Base-by-base conservation (phyloP, 2,888 invertebrate genomes). In the Dynastes tityus region DNA sequence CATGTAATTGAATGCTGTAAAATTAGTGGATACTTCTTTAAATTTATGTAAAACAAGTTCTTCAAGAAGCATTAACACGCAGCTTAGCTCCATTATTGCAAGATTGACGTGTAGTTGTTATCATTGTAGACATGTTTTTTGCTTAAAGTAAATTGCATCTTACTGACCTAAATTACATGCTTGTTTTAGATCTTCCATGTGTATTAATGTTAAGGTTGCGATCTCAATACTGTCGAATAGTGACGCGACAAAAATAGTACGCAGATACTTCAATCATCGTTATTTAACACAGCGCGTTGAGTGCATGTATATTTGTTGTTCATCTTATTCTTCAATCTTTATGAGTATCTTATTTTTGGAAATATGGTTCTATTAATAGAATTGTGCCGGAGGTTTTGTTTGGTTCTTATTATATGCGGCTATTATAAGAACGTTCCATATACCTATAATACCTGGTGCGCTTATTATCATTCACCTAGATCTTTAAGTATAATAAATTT, bases 131-230 rank as follows among this genome's bases (percentile, higher is more conserved):
- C 45, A 45, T 45, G 13, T 16, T 9, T 53, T n/a, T 55, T 55
- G 22, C 22, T 29, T 27, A 63, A n/a, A 63, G 4, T 63, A 11
- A 29, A n/a, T 27, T 63, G 32, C 32, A 68, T 22, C 51, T 68
- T 40, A 55, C 11, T 71, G 71, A 55, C 71, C 71, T 58, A 71
- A 58, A 71, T 71, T 55, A n/a, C 16, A 8, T 32, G 37, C 55
- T 71, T 71, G 27, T 55, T 71, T 71, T 71, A 55, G 55, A 55
- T 55, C 55, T 71, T 55, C 37, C 51, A 68, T 49, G 49, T 68
- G 16, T 58, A 71, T 55, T 71, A 71, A 71, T 71, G 71, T 71
- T 71, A 71, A 71, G 71, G 71, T 71, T 71, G 55, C 71, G 71
- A 71, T 71, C 71, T 71, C 55, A 71, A 71, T 71, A 71, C 37